Evolutionary conservation across 2,113 vertebrate species (phyloP).

Genomic region (Taxidea taxus): DNA sequence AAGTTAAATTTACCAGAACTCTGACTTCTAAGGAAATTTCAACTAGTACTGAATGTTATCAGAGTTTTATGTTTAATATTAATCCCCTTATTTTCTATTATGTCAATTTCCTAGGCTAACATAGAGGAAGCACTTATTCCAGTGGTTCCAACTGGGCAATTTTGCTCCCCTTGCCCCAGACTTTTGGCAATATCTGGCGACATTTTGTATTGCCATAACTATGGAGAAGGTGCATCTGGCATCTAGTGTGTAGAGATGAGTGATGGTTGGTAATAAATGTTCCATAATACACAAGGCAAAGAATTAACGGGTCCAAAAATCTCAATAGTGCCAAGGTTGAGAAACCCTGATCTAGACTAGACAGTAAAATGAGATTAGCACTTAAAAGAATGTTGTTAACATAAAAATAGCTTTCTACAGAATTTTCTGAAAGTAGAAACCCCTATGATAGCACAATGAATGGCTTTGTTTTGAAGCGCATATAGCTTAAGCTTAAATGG

Average conservation of each 20-base stretch:
- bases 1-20: neutral
- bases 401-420: neutral
- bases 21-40: neutral
- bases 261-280: neutral
- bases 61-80: conserved; percentile 7
- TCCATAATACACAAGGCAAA: neutral
- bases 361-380: neutral
- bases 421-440: neutral
- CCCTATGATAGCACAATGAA: neutral
- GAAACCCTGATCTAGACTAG: neutral
- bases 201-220: neutral
- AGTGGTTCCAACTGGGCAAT: neutral
- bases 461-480: neutral
- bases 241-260: neutral
- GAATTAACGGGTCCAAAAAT: neutral
- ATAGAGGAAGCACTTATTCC: neutral
- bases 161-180: neutral
- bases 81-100: neutral
- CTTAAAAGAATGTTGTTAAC: neutral
- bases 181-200: neutral
- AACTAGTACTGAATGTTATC: neutral
- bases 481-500: neutral
- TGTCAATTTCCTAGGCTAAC: neutral
- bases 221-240: neutral
- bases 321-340: neutral